phyloP scores from a whole-genome alignment of 2,888 invertebrate genomes.

The Scelioninae gen. 1 region DNA sequence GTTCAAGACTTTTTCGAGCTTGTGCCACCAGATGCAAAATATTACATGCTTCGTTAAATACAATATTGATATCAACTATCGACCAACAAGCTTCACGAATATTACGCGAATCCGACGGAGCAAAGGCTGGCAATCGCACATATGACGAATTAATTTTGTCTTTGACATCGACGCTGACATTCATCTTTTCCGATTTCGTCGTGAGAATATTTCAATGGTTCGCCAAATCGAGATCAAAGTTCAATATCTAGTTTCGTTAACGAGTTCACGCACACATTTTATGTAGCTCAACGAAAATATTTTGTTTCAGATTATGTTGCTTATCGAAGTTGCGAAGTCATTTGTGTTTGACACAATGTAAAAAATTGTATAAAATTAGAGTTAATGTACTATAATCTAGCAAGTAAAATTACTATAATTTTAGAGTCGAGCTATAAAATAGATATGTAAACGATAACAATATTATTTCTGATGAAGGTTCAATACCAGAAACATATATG shows the following conservation, averaged over 20 bases:
- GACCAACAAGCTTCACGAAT: slow-evolving; percentile 13
- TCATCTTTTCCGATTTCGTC: slow-evolving; percentile 1
- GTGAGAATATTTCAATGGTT: background rate
- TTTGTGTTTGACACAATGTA: too few relatives aligned
- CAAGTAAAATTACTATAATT: too few relatives aligned
- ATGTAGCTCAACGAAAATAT: background rate
- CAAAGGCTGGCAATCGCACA: background rate
- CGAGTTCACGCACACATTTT: background rate
- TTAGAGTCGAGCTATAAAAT: too few relatives aligned
- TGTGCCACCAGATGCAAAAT: slow-evolving; percentile 64
- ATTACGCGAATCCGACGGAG: background rate
- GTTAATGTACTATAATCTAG: too few relatives aligned
- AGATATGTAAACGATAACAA: too few relatives aligned
- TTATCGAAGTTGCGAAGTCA: background rate
- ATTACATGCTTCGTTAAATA: slow-evolving; percentile 66
- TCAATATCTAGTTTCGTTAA: background rate
- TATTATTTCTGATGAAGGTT: too few relatives aligned
- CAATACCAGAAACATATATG: too few relatives aligned
- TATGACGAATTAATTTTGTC: slow-evolving; percentile 3
- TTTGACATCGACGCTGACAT: too few relatives aligned
- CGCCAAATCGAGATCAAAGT: background rate
- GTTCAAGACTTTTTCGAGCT: slow-evolving; percentile 52
- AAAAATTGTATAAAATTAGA: too few relatives aligned
- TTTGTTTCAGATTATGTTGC: background rate
- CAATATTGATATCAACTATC: slow-evolving; percentile 54